phyloP scores from a whole-genome alignment of 1,140 invertebrate species.

The Pogonognathellus flavescens region DNA sequence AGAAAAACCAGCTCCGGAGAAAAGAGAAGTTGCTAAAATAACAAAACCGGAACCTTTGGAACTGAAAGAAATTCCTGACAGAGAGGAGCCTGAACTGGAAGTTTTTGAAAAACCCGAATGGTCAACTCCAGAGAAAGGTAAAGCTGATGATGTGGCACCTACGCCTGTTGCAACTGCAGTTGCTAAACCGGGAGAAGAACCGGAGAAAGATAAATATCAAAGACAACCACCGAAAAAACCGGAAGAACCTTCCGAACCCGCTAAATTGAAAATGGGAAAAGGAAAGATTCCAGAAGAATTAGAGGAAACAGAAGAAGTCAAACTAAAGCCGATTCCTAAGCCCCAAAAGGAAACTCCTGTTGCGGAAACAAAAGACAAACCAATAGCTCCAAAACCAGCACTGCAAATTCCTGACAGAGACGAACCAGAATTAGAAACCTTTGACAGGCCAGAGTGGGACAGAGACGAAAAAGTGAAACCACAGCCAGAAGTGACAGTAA shows the following conservation, averaged over 20 bases:
- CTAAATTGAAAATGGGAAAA: conserved; percentile 65
- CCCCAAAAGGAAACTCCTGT: neutral
- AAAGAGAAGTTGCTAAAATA: too few species aligned
- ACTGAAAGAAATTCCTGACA: too few species aligned
- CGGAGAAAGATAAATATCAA: neutral
- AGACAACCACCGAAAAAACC: neutral
- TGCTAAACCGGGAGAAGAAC: too few species aligned
- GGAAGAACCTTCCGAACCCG: neutral
- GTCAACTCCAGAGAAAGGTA: too few species aligned
- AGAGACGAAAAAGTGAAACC: neutral
- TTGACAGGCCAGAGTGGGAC: conserved; percentile 44
- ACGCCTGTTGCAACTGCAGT: too few species aligned
- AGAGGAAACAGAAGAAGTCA: conserved; percentile 44
- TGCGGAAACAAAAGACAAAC: neutral
- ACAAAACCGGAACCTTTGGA: too few species aligned
- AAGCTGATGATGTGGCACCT: too few species aligned
- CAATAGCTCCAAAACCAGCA: neutral
- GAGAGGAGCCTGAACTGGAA: too few species aligned
- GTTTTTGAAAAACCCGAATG: too few species aligned
- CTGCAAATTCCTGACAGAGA: conserved; percentile 11
- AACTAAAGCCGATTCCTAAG: conserved; percentile 63
- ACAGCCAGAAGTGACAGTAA: neutral
- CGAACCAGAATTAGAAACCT: neutral
- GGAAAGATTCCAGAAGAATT: conserved; percentile 67
- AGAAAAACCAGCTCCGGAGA: too few species aligned